These are phyloP conservation scores for Patiria pectinifera DNA, from an alignment of 53 echinoderm and acorn worm species.

Conservation along the genomic window DNA sequence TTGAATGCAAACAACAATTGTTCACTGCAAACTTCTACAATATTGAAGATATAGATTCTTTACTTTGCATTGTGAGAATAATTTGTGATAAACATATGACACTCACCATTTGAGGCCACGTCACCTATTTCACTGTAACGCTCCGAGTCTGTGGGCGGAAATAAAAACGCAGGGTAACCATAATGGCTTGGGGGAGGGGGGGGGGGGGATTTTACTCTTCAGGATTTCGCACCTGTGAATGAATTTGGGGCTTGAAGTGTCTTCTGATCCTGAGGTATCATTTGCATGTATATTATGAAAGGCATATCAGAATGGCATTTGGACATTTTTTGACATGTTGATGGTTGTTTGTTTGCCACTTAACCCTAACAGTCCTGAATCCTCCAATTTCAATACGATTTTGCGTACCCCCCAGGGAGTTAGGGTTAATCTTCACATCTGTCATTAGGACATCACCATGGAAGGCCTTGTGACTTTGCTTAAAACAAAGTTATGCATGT, in stretches of 20 bases:
- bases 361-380: too few species aligned
- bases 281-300: background rate
- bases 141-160: constrained; percentile 80
- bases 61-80: background rate
- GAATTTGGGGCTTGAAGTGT: too few species aligned
- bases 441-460: background rate
- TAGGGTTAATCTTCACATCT: background rate
- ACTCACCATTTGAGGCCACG: constrained; percentile 90
- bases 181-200: background rate
- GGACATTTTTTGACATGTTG: too few species aligned
- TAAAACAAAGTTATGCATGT: too few species aligned
- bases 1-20: background rate
- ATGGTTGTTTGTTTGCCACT: background rate
- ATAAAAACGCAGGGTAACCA: background rate
- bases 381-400: too few species aligned
- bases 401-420: too few species aligned
- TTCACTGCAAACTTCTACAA: background rate
- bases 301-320: too few species aligned
- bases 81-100: background rate
- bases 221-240: too few species aligned
- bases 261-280: too few species aligned
- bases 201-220: too few species aligned
- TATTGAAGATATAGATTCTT: background rate
- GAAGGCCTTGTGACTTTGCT: background rate
- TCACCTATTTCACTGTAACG: constrained; percentile 89